Conservation (phyloP, 2,888 invertebrate species). For the Dusona sp. region DNA sequence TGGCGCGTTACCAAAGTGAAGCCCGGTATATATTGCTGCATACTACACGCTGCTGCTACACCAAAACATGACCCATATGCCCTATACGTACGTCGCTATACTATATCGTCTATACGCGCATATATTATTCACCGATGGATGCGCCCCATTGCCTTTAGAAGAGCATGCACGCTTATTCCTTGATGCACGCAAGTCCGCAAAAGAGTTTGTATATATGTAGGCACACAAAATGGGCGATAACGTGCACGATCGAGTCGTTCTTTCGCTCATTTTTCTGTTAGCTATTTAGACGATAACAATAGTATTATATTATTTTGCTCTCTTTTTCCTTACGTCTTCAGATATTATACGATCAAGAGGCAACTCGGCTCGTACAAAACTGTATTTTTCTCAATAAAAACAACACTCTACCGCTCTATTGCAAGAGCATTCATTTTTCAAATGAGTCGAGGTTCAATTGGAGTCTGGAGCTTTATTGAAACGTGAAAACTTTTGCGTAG, state of each 20-base stretch:
- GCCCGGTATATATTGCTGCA: conserved; percentile 10
- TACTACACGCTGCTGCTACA: neutral
- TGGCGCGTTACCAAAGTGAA: conserved; percentile 62
- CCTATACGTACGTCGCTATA: neutral
- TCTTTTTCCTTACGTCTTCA: neutral
- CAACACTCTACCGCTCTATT: neutral
- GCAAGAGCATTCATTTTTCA: neutral
- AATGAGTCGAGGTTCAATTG: neutral
- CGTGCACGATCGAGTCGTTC: conserved; percentile 39
- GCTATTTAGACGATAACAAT: neutral
- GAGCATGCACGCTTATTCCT: conserved; percentile 7
- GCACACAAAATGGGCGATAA: conserved; percentile 52
- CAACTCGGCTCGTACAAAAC: neutral
- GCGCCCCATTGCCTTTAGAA: neutral
- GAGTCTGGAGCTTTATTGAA: neutral
- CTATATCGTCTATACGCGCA: neutral
- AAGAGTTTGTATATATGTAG: conserved; percentile 18
- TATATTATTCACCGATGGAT: neutral
- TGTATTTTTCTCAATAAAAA: neutral
- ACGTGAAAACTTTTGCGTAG: neutral
- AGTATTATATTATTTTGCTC: neutral
- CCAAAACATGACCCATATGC: neutral
- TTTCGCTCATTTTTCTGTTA: neutral
- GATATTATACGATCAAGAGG: neutral
- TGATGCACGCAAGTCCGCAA: conserved; percentile 20